Percentiles rank a stretch among this genome's conserved stretches.
Conservation (phyloP, 2,797 vertebrate genomes). For the Cryptoblepharus egeriae region DNA sequence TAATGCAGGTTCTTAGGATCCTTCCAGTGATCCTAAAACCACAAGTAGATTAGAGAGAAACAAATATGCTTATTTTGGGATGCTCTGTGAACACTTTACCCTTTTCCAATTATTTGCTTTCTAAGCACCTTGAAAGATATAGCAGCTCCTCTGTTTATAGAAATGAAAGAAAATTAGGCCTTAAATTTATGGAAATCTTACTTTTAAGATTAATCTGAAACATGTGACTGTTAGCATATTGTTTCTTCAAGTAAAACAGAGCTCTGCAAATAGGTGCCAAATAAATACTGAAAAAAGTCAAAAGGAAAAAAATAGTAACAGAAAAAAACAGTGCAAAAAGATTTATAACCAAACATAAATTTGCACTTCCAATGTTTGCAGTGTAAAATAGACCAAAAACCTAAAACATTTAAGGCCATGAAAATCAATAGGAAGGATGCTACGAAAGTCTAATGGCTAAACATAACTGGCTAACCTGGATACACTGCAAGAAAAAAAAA, state of each 20-base stretch:
- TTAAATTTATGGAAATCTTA: slow-evolving; percentile 49
- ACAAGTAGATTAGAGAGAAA: slow-evolving; percentile 31
- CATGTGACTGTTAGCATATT: slow-evolving; percentile 31
- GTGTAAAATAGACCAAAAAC: slow-evolving; percentile 51
- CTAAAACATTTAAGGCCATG: slow-evolving; percentile 62
- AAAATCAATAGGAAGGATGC: slow-evolving; percentile 50
- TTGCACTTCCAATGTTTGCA: slow-evolving; percentile 34
- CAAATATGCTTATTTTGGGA: not conserved
- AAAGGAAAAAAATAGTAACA: slow-evolving; percentile 40
- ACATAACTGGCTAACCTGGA: slow-evolving; percentile 33
- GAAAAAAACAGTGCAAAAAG: slow-evolving; percentile 17
- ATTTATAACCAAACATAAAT: slow-evolving; percentile 40
- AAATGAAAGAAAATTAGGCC: slow-evolving; percentile 48
- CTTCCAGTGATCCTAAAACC: not conserved
- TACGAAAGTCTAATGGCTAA: slow-evolving; percentile 40
- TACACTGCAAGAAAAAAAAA: slow-evolving; percentile 50
- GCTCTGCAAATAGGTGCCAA: slow-evolving; percentile 41
- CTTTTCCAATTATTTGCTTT: slow-evolving; percentile 35
- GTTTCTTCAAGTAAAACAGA: slow-evolving; percentile 40
- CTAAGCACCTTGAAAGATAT: slow-evolving; percentile 53
- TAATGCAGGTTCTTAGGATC: too few species aligned
- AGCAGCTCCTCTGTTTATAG: slow-evolving; percentile 40
- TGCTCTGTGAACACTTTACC: slow-evolving; percentile 39
- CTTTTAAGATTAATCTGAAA: slow-evolving; percentile 45
- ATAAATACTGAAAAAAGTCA: slow-evolving; percentile 2